phyloP scores from a whole-genome alignment of 2,113 vertebrate species.

The Oreotrochilus melanogaster region DNA sequence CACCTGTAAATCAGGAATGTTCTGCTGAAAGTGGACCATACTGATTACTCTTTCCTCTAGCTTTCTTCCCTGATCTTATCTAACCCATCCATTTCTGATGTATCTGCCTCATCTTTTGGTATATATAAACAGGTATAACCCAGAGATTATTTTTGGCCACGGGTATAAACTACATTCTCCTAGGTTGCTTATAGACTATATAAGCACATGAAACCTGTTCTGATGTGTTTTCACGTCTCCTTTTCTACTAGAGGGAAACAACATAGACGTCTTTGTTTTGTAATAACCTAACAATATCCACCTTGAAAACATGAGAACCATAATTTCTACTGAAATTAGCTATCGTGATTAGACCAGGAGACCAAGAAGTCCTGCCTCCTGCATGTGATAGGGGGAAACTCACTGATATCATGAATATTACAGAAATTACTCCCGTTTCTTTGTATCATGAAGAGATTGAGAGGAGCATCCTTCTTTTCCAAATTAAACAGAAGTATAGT shows the following conservation, averaged over 20 bases:
- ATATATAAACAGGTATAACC: neutral
- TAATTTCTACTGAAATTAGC: neutral
- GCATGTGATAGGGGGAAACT: neutral
- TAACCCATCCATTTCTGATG: neutral
- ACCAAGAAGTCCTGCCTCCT: neutral
- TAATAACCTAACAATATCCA: neutral
- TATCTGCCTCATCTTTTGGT: neutral
- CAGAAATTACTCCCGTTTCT: neutral
- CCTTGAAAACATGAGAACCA: neutral
- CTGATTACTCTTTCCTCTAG: neutral
- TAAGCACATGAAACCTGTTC: too few species aligned
- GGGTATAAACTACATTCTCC: neutral
- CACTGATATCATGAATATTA: neutral
- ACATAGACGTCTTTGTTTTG: too few species aligned
- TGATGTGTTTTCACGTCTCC: too few species aligned
- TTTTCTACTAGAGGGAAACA: too few species aligned
- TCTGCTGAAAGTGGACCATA: neutral
- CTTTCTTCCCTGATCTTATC: neutral
- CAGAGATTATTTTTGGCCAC: neutral
- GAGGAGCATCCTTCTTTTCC: neutral
- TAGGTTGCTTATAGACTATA: too few species aligned
- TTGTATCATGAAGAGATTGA: neutral
- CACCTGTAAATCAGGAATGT: neutral
- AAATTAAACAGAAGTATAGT: neutral
- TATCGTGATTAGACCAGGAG: neutral